Evolutionary conservation across 1,140 invertebrate genomes (phyloP).

Genomic region (Helicoverpa zea): DNA sequence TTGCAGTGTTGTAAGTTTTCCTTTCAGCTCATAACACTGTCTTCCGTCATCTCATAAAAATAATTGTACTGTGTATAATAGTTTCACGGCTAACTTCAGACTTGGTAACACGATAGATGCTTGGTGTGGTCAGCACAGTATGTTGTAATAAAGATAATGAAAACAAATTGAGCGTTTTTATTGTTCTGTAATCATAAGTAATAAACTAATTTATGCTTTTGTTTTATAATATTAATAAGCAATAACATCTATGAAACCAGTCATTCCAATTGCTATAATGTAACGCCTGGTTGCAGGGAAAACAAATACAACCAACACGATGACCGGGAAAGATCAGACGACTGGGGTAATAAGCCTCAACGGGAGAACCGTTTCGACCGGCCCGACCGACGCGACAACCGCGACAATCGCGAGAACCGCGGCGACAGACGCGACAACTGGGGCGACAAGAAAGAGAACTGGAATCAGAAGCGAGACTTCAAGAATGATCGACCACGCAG

Average conservation of each 20-base stretch:
- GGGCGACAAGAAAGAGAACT: constrained; percentile 75
- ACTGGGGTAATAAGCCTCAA: constrained; percentile 61
- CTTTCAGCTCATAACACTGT: constrained; percentile 27
- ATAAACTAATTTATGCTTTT: constrained; percentile 12
- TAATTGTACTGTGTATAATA: constrained; percentile 7
- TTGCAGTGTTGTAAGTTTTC: constrained; percentile 18
- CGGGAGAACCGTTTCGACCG: constrained; percentile 38
- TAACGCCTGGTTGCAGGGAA: constrained; percentile 66
- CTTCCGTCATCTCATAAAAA: constrained; percentile 16
- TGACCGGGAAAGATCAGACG: constrained; percentile 62
- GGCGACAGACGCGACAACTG: constrained; percentile 63
- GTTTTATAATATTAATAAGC: constrained; percentile 25
- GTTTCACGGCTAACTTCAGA: constrained; percentile 11
- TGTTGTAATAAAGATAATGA: constrained; percentile 4
- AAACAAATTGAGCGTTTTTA: background rate
- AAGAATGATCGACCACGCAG: constrained; percentile 63
- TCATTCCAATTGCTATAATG: constrained; percentile 27
- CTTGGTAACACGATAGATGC: constrained; percentile 13
- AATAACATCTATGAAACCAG: background rate
- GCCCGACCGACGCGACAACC: constrained; percentile 50
- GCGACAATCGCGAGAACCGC: constrained; percentile 36
- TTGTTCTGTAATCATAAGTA: background rate
- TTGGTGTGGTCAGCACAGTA: constrained; percentile 42
- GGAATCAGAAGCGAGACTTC: constrained; percentile 69
- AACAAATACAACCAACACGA: constrained; percentile 69